Conservation (phyloP, 2,888 invertebrate species). For the Pollenia griseotomentosa region DNA sequence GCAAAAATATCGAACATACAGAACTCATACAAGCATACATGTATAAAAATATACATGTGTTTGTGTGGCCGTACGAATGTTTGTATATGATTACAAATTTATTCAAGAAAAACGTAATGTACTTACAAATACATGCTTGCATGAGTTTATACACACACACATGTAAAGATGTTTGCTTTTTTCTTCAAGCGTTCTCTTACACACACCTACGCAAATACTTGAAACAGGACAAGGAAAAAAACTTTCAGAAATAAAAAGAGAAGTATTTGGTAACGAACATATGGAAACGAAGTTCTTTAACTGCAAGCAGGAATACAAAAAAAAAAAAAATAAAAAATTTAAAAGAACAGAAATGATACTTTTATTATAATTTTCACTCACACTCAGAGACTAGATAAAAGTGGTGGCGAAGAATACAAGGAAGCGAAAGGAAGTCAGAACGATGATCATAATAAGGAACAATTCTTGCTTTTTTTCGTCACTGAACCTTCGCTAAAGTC, state of each 20-base stretch:
- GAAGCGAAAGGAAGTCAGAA: constrained; percentile 9
- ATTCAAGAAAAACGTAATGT: constrained; percentile 70
- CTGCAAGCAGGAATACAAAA: constrained; percentile 6
- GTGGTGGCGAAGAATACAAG: neutral
- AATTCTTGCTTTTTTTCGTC: constrained; percentile 28
- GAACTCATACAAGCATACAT: constrained; percentile 8
- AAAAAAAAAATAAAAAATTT: too few species aligned
- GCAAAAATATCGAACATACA: constrained; percentile 53
- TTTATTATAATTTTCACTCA: constrained; percentile 63
- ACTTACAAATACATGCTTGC: constrained; percentile 58
- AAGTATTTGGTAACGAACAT: constrained; percentile 24
- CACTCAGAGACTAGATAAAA: constrained; percentile 7
- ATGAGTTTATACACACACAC: constrained; percentile 19
- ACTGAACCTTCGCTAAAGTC: constrained; percentile 41
- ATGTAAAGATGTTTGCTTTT: constrained; percentile 22
- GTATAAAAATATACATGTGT: neutral
- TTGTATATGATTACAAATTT: constrained; percentile 64
- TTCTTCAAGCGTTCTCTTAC: neutral
- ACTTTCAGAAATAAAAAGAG: constrained; percentile 14
- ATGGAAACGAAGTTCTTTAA: constrained; percentile 61
- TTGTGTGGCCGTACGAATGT: constrained; percentile 28
- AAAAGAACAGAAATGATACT: constrained; percentile 49
- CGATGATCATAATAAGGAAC: constrained; percentile 29
- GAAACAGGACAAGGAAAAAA: neutral
- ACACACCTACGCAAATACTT: constrained; percentile 5